Evolutionary conservation across 2,888 invertebrate genomes (phyloP), one percentile per base, ranked within the genome.

Genomic region (Gasteruption jaculator): DNA sequence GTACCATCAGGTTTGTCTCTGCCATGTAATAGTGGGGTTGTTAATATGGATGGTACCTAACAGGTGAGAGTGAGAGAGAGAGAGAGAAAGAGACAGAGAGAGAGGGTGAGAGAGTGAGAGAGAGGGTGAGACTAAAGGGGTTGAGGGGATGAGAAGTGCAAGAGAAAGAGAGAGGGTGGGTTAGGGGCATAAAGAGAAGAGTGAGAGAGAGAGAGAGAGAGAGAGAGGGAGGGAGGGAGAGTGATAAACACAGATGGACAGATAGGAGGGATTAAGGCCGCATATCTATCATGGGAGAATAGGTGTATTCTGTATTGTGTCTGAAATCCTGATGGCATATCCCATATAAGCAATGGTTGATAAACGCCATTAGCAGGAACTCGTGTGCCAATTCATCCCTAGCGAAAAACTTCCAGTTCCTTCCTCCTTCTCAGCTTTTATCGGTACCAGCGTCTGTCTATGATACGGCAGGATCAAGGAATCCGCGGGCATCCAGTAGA

Each of bases 231-330:
- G 34, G 14, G 40, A 41, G 38, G 29, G 54, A 44, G 46, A 43
- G 48, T 45, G 31, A 24, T 11, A 16, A 25, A 16, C n/a, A 3
- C 14, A 38, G 38, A 31, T 42, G 38, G 22, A 38, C n/a, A n/a
- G n/a, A n/a, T n/a, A n/a, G n/a, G 43, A 46, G 50, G 58, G 53
- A 64, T 63, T 63, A 57, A 56, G 46, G 54, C 53, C 57, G 49
- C 62, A 63, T 59, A 65, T 65, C 65, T 61, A 63, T 65, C 65
- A 62, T 45, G 49, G 54, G 57, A 62, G 61, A 60, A 63, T 65
- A 54, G 63, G n/a, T n/a, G n/a, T n/a, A n/a, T n/a, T n/a, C n/a
- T 49, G 62, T 55, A 65, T 64, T 65, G 63, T 65, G 56, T 58
- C 53, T 49, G 60, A 61, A 63, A 63, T 63, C 60, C 59, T 54